Conservation (phyloP, 1,140 invertebrate species). For the Yoshiicerus persimilis region DNA sequence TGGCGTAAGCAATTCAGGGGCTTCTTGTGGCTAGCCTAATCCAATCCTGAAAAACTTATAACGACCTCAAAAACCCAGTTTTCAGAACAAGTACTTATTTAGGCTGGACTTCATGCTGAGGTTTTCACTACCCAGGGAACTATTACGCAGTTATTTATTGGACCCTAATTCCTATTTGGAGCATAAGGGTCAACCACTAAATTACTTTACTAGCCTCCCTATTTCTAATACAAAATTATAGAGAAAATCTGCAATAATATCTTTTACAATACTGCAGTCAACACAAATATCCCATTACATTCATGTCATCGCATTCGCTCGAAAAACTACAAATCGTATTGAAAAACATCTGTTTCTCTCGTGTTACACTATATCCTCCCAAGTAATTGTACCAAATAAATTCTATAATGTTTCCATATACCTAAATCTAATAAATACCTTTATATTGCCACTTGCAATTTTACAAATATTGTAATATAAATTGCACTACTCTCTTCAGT, state of each 20-base stretch:
- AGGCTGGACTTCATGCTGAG: slow-evolving; percentile 23
- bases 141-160: slow-evolving; percentile 36
- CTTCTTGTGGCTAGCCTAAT: background rate
- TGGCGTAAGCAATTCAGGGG: background rate
- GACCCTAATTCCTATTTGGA: slow-evolving; percentile 25
- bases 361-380: background rate
- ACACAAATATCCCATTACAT: background rate
- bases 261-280: background rate
- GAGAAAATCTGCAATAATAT: background rate
- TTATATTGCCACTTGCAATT: no score
- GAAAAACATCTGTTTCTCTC: background rate
- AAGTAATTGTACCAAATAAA: background rate
- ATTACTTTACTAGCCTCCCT: background rate
- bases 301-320: background rate
- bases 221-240: background rate
- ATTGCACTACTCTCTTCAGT: no score
- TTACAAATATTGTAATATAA: no score
- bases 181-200: background rate
- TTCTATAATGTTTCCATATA: background rate
- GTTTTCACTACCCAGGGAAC: slow-evolving; percentile 28
- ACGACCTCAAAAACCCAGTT: slow-evolving; percentile 15
- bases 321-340: background rate
- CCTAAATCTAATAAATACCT: no score
- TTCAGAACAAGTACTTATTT: background rate
- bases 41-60: background rate